Base-by-base conservation (phyloP, 1,140 invertebrate species). In the Heliothis virescens region DNA sequence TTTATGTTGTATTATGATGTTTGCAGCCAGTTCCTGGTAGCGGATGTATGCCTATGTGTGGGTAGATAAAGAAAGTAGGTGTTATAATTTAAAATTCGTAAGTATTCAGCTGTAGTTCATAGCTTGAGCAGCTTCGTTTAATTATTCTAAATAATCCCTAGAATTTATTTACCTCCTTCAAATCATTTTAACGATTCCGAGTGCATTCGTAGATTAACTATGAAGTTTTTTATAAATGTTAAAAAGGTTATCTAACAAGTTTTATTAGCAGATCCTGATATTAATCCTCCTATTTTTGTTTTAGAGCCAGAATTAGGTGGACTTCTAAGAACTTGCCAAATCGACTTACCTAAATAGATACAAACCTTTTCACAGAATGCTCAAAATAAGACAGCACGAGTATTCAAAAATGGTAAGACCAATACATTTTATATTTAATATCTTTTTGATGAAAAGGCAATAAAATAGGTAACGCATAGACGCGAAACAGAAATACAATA, bases 1-100 rank as follows among this genome's bases (percentile, higher is more conserved):
- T 83, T 83, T 85, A 78, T 78, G 80, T 47, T 82, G 73, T 50
- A 53, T 77, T 81, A 77, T 18, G 57, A 67, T 67, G 67, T 65
- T 76, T 52, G 75, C 63, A 41, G 34, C 34, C 34, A 79, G 79
- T 83, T 83, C 82, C 75, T 83, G 52, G 82, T 80, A 83, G 29
- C 13, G 48, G 21, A 53, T 12, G 63, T 11, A 12, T 52, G 13
- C 13, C 26, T 71, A 26, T 29, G 67, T 48, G 16, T 11, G 52
- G 2, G 57, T 63, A 52, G 67, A 71, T 71, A 53, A 71, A 15
- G 48, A n/a, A 53, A 71, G 67, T 71, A 53, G 1, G 13, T 55
- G 9, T 29, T 12, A 52, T 50, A 53, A 16, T 71, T 71, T 53
- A 53, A 53, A 71, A 29, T 5, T 71, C 12, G 52, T 53, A 41